Evolutionary conservation across 2,888 invertebrate genomes (phyloP).

Genomic region (Troides aeacus): DNA sequence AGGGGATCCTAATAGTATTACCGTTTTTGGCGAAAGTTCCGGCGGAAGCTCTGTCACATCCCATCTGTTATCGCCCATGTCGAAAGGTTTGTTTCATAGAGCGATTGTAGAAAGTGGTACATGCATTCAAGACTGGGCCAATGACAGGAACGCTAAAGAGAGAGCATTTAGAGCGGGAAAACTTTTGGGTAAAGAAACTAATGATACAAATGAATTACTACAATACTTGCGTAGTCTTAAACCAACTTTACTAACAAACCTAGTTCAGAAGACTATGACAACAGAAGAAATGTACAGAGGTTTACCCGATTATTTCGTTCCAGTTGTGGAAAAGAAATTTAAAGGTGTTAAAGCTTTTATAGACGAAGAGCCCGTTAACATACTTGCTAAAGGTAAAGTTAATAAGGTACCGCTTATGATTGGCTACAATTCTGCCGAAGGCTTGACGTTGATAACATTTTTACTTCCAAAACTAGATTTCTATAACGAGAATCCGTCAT

Average conservation of each 20-base stretch:
- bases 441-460: conserved; percentile 44
- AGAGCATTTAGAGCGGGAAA: conserved; percentile 55
- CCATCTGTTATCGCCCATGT: conserved; percentile 64
- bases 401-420: conserved; percentile 52
- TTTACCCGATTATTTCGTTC: conserved; percentile 52
- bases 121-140: conserved; percentile 52
- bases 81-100: conserved; percentile 60
- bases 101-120: conserved; percentile 65
- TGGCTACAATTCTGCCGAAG: conserved; percentile 59
- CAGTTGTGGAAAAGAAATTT: conserved; percentile 55
- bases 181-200: conserved; percentile 53
- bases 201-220: conserved; percentile 46
- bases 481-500: conserved; percentile 47
- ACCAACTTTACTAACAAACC: conserved; percentile 44
- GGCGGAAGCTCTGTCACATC: conserved; percentile 60
- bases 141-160: conserved; percentile 41
- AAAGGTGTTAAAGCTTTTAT: conserved; percentile 48
- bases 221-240: conserved; percentile 49
- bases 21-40: conserved; percentile 67
- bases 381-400: conserved; percentile 44
- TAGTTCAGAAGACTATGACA: conserved; percentile 45
- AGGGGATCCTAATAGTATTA: conserved; percentile 57
- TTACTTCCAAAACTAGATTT: conserved; percentile 42
- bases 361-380: conserved; percentile 45
- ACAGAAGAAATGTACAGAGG: conserved; percentile 50